phyloP scores from a whole-genome alignment of 2,797 vertebrate genomes.

The Gadopsis marmoratus region DNA sequence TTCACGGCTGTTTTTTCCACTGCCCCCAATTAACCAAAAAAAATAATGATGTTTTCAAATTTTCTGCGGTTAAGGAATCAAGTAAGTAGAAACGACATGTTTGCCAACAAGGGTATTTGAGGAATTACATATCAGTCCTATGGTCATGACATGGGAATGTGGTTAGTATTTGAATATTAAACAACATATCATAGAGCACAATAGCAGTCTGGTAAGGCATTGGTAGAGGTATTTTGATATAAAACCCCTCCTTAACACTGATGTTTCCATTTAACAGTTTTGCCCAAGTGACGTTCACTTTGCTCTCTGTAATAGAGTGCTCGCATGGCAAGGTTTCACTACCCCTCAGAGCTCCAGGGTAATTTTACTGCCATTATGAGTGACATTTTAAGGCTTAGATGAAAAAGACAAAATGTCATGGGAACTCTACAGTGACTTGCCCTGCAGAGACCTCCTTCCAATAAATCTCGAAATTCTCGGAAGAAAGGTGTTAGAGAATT shows the following conservation, averaged over 20 bases:
- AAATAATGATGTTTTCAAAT: background rate
- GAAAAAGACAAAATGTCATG: slow-evolving; percentile 69
- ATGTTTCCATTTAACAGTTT: slow-evolving; percentile 52
- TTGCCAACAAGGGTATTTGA: background rate
- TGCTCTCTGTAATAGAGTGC: slow-evolving; percentile 53
- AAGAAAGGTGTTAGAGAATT: slow-evolving; percentile 40
- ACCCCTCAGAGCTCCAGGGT: slow-evolving; percentile 53
- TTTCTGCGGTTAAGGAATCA: background rate
- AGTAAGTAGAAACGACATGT: background rate
- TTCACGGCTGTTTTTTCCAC: background rate
- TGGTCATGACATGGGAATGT: background rate
- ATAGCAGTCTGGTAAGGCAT: background rate
- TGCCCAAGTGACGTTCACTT: slow-evolving; percentile 47
- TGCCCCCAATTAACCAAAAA: background rate
- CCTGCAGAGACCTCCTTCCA: slow-evolving; percentile 38
- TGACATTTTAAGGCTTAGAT: slow-evolving; percentile 66
- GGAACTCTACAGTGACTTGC: slow-evolving; percentile 38
- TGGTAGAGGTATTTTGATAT: background rate
- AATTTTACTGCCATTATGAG: slow-evolving; percentile 68
- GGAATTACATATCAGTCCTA: background rate
- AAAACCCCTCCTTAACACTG: slow-evolving; percentile 17
- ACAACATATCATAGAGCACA: background rate
- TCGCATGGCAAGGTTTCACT: slow-evolving; percentile 49
- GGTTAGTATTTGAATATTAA: slow-evolving; percentile 12
- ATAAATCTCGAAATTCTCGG: slow-evolving; percentile 39